Conservation (phyloP, 2,888 invertebrate species). For the Octodonta nipae region DNA sequence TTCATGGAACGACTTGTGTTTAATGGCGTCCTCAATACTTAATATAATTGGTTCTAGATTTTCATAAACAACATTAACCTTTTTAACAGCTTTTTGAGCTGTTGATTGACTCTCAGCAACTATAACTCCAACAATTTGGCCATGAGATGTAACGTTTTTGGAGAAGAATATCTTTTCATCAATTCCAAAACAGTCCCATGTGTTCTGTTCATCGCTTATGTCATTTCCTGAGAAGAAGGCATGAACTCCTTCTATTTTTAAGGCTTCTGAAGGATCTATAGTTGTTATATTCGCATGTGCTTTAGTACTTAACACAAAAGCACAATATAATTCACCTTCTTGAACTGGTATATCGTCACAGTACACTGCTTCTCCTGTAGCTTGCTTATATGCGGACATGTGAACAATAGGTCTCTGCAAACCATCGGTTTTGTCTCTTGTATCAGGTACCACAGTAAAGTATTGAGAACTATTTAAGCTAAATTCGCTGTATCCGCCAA, state of each 20-base stretch:
- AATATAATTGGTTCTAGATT: slow-evolving; percentile 66
- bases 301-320: slow-evolving; percentile 65
- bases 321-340: slow-evolving; percentile 66
- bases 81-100: slow-evolving; percentile 71
- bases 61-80: slow-evolving; percentile 67
- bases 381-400: slow-evolving; percentile 72
- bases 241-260: slow-evolving; percentile 65
- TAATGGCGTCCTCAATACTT: slow-evolving; percentile 81
- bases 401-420: slow-evolving; percentile 74
- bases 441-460: slow-evolving; percentile 42
- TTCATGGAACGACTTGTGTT: slow-evolving; percentile 54
- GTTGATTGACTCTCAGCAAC: slow-evolving; percentile 62
- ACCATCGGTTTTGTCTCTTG: slow-evolving; percentile 51
- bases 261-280: slow-evolving; percentile 61
- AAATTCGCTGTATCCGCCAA: slow-evolving; percentile 43
- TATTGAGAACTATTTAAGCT: slow-evolving; percentile 59
- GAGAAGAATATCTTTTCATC: slow-evolving; percentile 79
- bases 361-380: slow-evolving; percentile 83
- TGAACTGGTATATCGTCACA: slow-evolving; percentile 74
- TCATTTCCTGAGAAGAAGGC: slow-evolving; percentile 69
- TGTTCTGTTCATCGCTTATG: slow-evolving; percentile 48
- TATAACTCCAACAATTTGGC: slow-evolving; percentile 54
- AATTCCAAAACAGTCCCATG: slow-evolving; percentile 55
- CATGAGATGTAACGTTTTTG: slow-evolving; percentile 61
- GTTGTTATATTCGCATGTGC: slow-evolving; percentile 68